These are phyloP conservation scores for Clavelina lepadiformis DNA, from an alignment of 23 tunicate genomes.

Conservation along the genomic window DNA sequence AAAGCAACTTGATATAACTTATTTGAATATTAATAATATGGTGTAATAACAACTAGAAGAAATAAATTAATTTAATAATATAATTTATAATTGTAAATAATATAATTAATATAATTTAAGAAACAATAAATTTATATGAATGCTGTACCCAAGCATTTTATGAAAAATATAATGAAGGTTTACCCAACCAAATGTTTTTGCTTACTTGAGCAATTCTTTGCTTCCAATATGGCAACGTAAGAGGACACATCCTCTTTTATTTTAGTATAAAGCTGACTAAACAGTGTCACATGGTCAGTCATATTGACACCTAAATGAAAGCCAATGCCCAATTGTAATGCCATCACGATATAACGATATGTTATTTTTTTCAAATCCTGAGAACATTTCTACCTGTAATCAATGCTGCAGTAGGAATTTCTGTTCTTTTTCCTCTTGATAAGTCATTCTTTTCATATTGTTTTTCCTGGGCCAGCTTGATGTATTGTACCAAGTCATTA, in stretches of 20 bases:
- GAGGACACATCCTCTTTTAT: constrained; percentile 20
- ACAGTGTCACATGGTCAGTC: constrained; percentile 68
- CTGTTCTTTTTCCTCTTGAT: constrained; percentile 26
- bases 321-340: not conserved
- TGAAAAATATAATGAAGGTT: too few species aligned
- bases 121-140: too few species aligned
- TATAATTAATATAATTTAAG: too few species aligned
- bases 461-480: not conserved
- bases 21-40: not conserved
- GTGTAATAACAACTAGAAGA: too few species aligned
- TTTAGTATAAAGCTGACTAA: constrained; percentile 22
- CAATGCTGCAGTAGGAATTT: constrained; percentile 72
- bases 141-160: too few species aligned
- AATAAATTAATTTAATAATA: too few species aligned
- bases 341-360: not conserved
- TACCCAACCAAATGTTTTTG: too few species aligned
- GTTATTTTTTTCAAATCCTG: not conserved
- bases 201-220: constrained; percentile 52
- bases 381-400: constrained; percentile 36
- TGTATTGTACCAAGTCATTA: constrained; percentile 8
- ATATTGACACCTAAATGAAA: constrained; percentile 53
- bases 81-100: too few species aligned
- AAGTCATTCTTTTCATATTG: not conserved
- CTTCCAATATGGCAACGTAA: constrained; percentile 34
- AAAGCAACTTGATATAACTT: not conserved